Base-by-base conservation (phyloP, 2,888 invertebrate species). In the Sphinx pinastri region DNA sequence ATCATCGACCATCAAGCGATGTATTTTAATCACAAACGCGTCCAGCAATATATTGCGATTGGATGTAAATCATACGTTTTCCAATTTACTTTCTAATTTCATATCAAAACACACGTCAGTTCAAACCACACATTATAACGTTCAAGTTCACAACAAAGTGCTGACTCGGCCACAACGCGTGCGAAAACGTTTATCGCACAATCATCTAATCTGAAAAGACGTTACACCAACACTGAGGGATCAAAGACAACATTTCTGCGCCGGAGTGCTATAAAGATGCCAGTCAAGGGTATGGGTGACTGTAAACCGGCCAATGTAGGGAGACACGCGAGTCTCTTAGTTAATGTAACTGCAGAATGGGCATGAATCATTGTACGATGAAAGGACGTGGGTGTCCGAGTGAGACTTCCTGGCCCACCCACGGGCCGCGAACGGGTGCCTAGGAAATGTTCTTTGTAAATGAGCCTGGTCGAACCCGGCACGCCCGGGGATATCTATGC, bases 351-450 rank as follows among this genome's bases (percentile, higher is more conserved):
- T 78, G 75, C 77, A 78, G 79, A 76, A 74, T 68, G 80, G 81
- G 80, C 84, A 90, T 93, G 91, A 92, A 91, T 93, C 92, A 92
- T 77, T 73, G 75, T 69, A 77, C 88, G 90, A 88, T 91, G 92
- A 92, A 89, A 88, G 88, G 79, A 79, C 79, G 93, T 93, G 91
- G 93, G 93, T 87, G 91, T 84, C 78, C 79, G 76, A 77, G 77
- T 80, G 81, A 83, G 80, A 88, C 88, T 93, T 93, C 92, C 92
- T 89, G 85, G 89, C 86, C 90, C 91, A 89, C 93, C 92, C 90
- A 93, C 93, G 79, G 79, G 76, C 72, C 68, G 66, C 67, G 51
- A 49, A 70, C 70, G 67, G 70, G 70, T 70, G 70, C 67, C 58
- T 69, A 69, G 69, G n/a, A 69, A 60, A 31, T 69, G 60, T 69